Evolutionary conservation across 2,888 invertebrate genomes (phyloP).

Genomic region (Spisula subtruncata): DNA sequence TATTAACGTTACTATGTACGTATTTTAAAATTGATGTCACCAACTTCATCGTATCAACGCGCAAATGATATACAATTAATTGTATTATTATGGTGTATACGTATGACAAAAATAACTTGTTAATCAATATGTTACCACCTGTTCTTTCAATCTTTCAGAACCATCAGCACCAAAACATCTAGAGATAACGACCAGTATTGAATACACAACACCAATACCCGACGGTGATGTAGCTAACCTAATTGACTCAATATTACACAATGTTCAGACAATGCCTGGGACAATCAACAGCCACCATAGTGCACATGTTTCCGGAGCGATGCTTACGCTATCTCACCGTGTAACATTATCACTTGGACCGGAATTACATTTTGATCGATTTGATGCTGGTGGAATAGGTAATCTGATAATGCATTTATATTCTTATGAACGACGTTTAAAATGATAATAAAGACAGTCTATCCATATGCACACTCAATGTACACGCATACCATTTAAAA

Average conservation of each 20-base stretch:
- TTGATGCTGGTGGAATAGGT: constrained; percentile 18
- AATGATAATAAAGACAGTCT: too few relatives aligned
- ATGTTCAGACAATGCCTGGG: background rate
- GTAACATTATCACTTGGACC: constrained; percentile 8
- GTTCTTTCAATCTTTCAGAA: background rate
- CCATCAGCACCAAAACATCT: background rate
- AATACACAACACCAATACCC: background rate
- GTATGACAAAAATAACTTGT: too few relatives aligned
- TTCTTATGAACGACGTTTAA: too few relatives aligned
- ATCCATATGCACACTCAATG: too few relatives aligned
- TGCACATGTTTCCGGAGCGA: background rate
- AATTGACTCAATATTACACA: background rate
- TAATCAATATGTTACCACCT: too few relatives aligned
- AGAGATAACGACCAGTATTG: background rate
- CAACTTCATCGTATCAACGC: too few relatives aligned
- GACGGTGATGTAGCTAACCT: background rate
- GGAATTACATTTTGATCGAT: constrained; percentile 24
- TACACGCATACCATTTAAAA: too few relatives aligned
- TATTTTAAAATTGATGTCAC: too few relatives aligned
- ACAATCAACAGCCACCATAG: background rate
- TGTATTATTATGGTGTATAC: too few relatives aligned
- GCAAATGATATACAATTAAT: too few relatives aligned
- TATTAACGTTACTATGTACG: too few relatives aligned
- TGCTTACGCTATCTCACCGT: background rate
- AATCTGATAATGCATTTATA: background rate